Evolutionary conservation across 1,140 invertebrate species (phyloP), one percentile per base, ranked within the genome.

Genomic region (Chironomus striatipennis): DNA sequence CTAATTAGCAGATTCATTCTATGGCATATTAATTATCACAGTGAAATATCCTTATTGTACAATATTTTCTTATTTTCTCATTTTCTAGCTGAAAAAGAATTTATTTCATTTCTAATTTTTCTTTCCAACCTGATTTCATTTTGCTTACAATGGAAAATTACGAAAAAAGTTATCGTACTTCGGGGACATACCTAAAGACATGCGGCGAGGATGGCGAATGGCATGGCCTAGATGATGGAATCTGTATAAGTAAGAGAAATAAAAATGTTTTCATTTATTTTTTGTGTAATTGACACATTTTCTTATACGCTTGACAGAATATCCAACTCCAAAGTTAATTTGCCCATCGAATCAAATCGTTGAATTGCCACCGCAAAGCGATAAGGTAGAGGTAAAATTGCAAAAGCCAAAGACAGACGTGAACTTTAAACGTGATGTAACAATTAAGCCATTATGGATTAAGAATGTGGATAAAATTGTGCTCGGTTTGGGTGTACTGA

Each of bases 361-460:
- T 4, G 82, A 85, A 74, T 73, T 84, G 65, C 78, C 83, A 18
- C 81, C 82, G 4, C 80, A 79, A 12, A 76, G 79, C 64, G 79
- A 82, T 74, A 83, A 83, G 73, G 81, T 81, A 21, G 83, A 84
- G 76, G 82, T 85, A 75, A 82, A 80, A 57, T 83, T 84, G 75
- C 80, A 83, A 78, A 83, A 83, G 74, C 84, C 84, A 17, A 81
- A 79, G 20, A 84, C 84, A 43, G 83, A 84, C 79, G 81, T 85
- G 42, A 83, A 85, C 79, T 85, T 83, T 83, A 83, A 84, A 77
- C 82, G 84, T 34, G 83, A 85, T 76, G 84, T 85, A 73, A 78
- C 78, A 73, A 84, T 83, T 70, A 82, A 81, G 74, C 84, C 84
- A 9, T 81, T 81, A 6, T 85, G 83, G 83, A 83, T 83, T 3